Evolutionary conservation across 2,888 invertebrate species (phyloP).

Genomic region (Netelia virgata): DNA sequence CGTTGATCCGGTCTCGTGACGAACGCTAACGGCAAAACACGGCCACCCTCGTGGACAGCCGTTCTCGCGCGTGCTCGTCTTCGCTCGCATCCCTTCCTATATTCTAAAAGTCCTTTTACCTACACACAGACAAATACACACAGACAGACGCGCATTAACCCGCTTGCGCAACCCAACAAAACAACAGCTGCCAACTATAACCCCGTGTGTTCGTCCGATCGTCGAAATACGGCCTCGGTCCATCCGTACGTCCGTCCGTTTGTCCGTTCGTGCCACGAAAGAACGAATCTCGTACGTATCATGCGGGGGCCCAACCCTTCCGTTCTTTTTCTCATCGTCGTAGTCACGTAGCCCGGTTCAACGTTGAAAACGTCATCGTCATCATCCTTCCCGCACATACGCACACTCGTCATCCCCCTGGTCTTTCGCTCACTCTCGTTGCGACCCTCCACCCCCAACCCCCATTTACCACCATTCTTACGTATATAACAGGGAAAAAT

Average conservation of each 20-base stretch:
- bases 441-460: conserved; percentile 3
- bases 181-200: conserved; percentile 82
- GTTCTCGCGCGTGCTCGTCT: conserved; percentile 54
- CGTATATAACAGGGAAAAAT: conserved; percentile 28
- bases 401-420: conserved; percentile 44
- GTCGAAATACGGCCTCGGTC: conserved; percentile 76
- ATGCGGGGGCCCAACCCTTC: conserved; percentile 75
- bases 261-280: conserved; percentile 57
- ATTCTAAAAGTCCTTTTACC: conserved; percentile 33
- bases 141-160: conserved; percentile 59
- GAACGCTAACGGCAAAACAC: conserved; percentile 73
- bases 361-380: conserved; percentile 62
- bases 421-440: conserved; percentile 41
- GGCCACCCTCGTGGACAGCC: conserved; percentile 69
- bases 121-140: not conserved
- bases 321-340: conserved; percentile 32
- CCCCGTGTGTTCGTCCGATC: conserved; percentile 71
- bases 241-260: conserved; percentile 62
- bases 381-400: conserved; percentile 50
- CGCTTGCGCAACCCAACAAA: conserved; percentile 82
- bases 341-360: conserved; percentile 52
- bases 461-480: conserved; percentile 31
- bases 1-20: conserved; percentile 64
- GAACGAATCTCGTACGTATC: conserved; percentile 57
- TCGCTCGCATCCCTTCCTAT: conserved; percentile 9